Evolutionary conservation across 2,113 vertebrate genomes (phyloP).

Genomic region (Leptocoma aspasia): DNA sequence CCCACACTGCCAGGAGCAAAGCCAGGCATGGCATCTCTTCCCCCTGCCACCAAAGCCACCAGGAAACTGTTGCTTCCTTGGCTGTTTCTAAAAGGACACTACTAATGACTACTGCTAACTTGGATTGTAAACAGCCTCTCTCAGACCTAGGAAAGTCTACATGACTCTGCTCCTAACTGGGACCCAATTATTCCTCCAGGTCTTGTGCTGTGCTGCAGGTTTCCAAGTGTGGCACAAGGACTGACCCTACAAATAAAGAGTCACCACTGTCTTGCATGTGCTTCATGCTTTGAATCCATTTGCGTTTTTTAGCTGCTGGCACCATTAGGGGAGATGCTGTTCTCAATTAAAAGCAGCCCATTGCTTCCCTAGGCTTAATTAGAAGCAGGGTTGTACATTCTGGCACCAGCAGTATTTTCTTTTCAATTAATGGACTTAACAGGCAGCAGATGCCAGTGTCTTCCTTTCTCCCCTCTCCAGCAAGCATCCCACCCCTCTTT

Average conservation of each 20-base stretch:
- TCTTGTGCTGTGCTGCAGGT: background rate
- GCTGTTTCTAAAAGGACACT: background rate
- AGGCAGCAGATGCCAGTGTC: conserved; percentile 49
- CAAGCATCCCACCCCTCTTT: background rate
- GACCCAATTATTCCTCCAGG: background rate
- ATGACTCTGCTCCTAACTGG: background rate
- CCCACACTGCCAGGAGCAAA: background rate
- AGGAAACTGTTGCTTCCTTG: background rate
- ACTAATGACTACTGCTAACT: background rate
- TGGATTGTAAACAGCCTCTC: background rate
- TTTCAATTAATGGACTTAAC: conserved; percentile 59
- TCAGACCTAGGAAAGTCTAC: background rate
- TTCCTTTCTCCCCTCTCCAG: background rate
- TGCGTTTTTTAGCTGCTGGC: conserved; percentile 15
- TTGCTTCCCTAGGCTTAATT: conserved; percentile 56
- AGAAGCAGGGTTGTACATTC: conserved; percentile 51
- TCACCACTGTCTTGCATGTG: background rate
- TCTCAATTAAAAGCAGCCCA: conserved; percentile 64
- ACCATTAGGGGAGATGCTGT: conserved; percentile 37
- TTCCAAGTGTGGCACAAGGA: background rate
- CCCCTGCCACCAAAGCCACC: background rate
- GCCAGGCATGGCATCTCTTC: background rate
- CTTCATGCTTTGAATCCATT: conserved; percentile 47
- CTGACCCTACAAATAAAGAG: conserved; percentile 17
- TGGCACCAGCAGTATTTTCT: conserved; percentile 61